A percentile compares a stretch with the other conserved stretches of the same genome.
Conservation (phyloP, 2,888 invertebrate genomes). For the Chesias legatella region DNA sequence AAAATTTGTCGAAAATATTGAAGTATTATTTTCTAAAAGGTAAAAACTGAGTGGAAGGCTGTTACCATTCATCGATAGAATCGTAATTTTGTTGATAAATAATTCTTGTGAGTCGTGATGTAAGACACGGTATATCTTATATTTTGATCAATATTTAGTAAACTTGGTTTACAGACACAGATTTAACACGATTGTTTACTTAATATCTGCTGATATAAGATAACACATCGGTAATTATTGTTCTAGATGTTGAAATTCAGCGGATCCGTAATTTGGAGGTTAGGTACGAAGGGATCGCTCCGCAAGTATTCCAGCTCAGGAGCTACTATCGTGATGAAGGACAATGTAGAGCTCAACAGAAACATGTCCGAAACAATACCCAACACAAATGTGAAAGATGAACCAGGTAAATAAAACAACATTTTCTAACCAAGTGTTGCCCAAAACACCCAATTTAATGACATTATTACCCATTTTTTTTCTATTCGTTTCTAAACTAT, state of each 20-base stretch:
- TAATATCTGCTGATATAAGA: too few species aligned
- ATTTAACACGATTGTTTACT: too few species aligned
- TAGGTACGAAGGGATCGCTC: conserved; percentile 60
- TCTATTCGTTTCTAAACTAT: too few species aligned
- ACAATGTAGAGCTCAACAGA: conserved; percentile 49
- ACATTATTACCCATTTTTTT: too few species aligned
- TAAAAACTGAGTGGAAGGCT: neutral
- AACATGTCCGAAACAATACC: conserved; percentile 41
- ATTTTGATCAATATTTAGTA: neutral
- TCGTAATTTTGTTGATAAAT: neutral
- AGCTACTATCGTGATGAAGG: conserved; percentile 89
- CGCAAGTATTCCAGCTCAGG: conserved; percentile 82
- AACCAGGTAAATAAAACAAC: conserved; percentile 38
- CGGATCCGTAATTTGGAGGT: conserved; percentile 73
- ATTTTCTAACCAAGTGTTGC: neutral
- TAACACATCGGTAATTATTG: conserved; percentile 10
- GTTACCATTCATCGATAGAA: neutral
- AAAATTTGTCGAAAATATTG: conserved; percentile 1
- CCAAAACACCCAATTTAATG: neutral
- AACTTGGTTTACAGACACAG: too few species aligned
- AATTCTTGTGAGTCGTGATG: conserved; percentile 48
- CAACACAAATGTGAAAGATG: conserved; percentile 33
- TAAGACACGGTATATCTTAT: conserved; percentile 50
- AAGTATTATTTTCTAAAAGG: conserved; percentile 8
- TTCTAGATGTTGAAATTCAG: conserved; percentile 76